Conservation (phyloP, 2,797 vertebrate species). For the Enteromius mattozi region DNA sequence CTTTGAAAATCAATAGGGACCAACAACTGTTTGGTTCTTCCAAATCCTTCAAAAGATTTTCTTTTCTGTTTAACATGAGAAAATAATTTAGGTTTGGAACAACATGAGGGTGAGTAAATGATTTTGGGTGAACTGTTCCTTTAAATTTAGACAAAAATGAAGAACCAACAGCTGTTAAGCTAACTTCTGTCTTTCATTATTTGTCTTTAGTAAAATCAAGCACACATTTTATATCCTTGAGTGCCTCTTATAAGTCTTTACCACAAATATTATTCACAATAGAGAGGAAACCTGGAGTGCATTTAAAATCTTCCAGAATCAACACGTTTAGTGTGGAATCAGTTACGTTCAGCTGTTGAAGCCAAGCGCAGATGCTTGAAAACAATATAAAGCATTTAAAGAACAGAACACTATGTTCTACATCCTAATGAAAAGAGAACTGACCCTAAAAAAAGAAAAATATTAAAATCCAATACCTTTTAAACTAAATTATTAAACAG, state of each 20-base stretch:
- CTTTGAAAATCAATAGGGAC: too few species aligned
- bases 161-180: background rate
- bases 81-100: background rate
- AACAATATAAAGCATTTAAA: conserved; percentile 17
- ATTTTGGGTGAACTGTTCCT: background rate
- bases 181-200: background rate
- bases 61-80: background rate
- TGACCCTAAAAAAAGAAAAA: background rate
- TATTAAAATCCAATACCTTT: background rate
- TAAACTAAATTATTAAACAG: background rate
- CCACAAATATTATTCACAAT: conserved; percentile 21
- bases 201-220: conserved; percentile 4
- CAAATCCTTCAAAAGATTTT: background rate
- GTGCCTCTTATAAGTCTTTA: conserved; percentile 16
- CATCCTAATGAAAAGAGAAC: conserved; percentile 53
- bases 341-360: background rate
- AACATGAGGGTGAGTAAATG: background rate
- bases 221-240: background rate
- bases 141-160: background rate
- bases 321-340: conserved; percentile 17
- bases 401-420: conserved; percentile 70
- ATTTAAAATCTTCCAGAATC: conserved; percentile 17
- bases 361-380: background rate
- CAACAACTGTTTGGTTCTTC: background rate
- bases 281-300: conserved; percentile 9